Conservation (phyloP, 1,140 invertebrate genomes). For the Drosophila pseudoananassae region DNA sequence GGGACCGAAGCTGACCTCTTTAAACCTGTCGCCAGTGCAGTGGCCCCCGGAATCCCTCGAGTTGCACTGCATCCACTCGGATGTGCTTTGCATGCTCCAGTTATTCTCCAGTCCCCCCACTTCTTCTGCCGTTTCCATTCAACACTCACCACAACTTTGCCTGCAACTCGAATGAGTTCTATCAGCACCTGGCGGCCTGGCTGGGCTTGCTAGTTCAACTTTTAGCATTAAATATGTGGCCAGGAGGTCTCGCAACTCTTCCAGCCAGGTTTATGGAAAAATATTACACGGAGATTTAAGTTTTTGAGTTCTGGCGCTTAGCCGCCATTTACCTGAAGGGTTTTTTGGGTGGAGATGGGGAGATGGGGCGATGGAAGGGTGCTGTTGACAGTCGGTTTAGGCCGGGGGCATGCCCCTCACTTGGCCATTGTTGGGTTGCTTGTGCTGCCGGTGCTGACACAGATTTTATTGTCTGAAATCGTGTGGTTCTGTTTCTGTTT, state of each 20-base stretch:
- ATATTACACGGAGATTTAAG: conserved; percentile 78
- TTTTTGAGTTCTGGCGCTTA: conserved; percentile 62
- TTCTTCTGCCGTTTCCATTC: conserved; percentile 1
- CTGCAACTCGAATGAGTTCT: conserved; percentile 52
- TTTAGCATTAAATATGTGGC: conserved; percentile 77
- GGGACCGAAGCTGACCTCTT: conserved; percentile 33
- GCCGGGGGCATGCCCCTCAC: conserved; percentile 24
- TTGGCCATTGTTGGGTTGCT: conserved; percentile 15
- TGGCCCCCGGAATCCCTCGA: conserved; percentile 22
- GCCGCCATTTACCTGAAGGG: conserved; percentile 62
- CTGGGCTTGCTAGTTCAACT: conserved; percentile 40
- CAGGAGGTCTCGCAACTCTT: conserved; percentile 21
- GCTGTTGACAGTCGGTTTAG: not conserved
- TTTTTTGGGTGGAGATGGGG: not conserved
- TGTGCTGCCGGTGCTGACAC: conserved; percentile 51
- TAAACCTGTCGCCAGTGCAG: conserved; percentile 52
- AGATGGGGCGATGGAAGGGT: not conserved
- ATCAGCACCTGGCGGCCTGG: conserved; percentile 44
- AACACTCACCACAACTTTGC: conserved; percentile 32
- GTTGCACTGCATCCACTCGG: conserved; percentile 61
- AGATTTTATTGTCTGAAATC: conserved; percentile 78
- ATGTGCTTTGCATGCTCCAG: conserved; percentile 78
- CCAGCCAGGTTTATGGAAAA: conserved; percentile 64
- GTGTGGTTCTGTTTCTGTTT: conserved; percentile 29
- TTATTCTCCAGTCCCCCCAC: conserved; percentile 35